Conservation (phyloP, 30 jellyfish, hydroid and myxozoan genomes). For the Hydractinia symbiolongicarpus region DNA sequence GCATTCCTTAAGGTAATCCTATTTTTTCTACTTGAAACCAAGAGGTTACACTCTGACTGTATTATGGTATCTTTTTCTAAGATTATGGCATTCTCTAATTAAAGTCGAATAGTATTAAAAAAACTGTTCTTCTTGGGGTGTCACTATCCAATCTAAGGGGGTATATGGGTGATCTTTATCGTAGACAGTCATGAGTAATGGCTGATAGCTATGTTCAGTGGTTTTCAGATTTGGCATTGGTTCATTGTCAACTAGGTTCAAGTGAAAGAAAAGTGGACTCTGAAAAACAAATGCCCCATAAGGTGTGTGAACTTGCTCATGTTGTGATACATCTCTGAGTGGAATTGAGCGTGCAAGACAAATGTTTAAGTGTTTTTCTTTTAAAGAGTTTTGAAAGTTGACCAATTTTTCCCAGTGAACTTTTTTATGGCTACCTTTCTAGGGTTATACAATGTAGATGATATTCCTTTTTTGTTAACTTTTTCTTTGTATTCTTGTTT, state of each 20-base stretch:
- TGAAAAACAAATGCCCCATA: neutral
- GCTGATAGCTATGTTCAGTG: too few relatives aligned
- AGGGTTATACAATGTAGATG: conserved; percentile 27
- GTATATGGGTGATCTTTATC: too few relatives aligned
- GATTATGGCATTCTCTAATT: too few relatives aligned
- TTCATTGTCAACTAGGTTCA: neutral
- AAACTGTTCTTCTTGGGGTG: too few relatives aligned
- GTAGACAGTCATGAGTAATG: too few relatives aligned
- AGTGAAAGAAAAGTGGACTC: neutral
- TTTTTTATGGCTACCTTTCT: neutral
- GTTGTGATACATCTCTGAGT: neutral
- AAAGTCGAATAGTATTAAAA: too few relatives aligned
- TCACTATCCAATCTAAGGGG: too few relatives aligned
- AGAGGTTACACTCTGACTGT: too few relatives aligned
- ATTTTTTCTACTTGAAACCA: too few relatives aligned
- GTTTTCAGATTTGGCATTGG: too few relatives aligned
- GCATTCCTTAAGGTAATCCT: too few relatives aligned
- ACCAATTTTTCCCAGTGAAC: neutral
- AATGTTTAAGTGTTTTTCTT: neutral
- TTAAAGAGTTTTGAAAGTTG: neutral
- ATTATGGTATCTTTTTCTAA: too few relatives aligned
- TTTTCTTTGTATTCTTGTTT: conserved; percentile 19
- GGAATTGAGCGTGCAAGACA: neutral
- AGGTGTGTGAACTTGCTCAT: neutral
- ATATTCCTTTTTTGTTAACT: conserved; percentile 40